Percentiles rank a stretch among this genome's conserved stretches.
Conservation (phyloP, 2,113 vertebrate species). For the Toxotes jaculatrix region DNA sequence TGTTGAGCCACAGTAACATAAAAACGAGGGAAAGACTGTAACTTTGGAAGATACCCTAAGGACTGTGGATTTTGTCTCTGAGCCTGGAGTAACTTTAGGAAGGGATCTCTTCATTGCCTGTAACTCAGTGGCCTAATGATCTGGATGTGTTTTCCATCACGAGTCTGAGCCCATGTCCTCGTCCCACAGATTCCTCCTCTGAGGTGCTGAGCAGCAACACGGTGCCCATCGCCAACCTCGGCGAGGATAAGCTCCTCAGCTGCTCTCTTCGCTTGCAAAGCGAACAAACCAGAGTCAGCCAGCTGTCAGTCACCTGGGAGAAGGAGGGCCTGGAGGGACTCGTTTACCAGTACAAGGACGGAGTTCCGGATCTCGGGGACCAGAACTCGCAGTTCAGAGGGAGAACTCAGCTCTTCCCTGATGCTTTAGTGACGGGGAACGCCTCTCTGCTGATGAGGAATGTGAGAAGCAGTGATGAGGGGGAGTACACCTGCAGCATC, state of each 20-base stretch:
- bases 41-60: no score
- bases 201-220: constrained; percentile 41
- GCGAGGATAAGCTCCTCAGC: constrained; percentile 65
- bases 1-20: no score
- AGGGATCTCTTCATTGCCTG: no score
- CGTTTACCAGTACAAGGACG: constrained; percentile 52
- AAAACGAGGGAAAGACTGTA: no score
- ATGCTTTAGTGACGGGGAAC: constrained; percentile 48
- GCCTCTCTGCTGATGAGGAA: constrained; percentile 68
- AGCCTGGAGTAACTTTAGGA: no score
- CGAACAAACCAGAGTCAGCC: background rate
- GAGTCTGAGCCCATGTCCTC: background rate
- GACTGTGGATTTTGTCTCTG: no score
- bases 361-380: background rate
- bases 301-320: constrained; percentile 62
- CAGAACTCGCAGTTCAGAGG: constrained; percentile 60
- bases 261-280: constrained; percentile 34
- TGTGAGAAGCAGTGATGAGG: constrained; percentile 41
- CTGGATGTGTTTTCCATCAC: background rate
- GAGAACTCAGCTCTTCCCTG: constrained; percentile 53
- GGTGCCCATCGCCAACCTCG: constrained; percentile 59
- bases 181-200: background rate
- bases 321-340: constrained; percentile 10
- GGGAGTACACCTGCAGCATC: constrained; percentile 71
- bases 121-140: no score